phyloP scores from a whole-genome alignment of 2,888 invertebrate genomes.

The Leucozona laternaria region DNA sequence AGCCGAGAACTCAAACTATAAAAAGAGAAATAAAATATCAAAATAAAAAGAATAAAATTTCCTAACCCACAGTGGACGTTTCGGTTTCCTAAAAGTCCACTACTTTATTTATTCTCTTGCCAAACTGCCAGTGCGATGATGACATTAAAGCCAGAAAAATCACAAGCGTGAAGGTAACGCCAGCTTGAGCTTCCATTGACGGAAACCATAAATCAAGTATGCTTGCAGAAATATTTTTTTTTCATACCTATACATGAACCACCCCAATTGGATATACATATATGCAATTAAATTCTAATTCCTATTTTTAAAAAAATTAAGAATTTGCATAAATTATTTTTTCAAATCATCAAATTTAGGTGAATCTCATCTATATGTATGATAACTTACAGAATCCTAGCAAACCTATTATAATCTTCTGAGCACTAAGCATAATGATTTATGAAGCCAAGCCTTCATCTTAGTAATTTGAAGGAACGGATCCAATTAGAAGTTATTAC shows the following conservation, averaged over 20 bases:
- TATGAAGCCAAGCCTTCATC: slow-evolving; percentile 22
- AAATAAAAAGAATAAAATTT: neutral
- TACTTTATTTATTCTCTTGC: neutral
- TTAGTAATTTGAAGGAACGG: slow-evolving; percentile 1
- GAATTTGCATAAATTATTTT: slow-evolving; percentile 32
- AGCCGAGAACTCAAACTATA: neutral
- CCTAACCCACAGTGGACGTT: neutral
- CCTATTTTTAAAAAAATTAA: slow-evolving; percentile 15
- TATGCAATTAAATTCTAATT: slow-evolving; percentile 14
- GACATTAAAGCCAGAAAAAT: slow-evolving; percentile 37
- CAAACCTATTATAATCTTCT: neutral
- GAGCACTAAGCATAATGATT: neutral
- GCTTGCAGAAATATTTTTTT: slow-evolving; percentile 21
- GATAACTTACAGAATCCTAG: neutral
- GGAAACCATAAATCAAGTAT: slow-evolving; percentile 51
- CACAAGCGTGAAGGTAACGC: slow-evolving; percentile 66
- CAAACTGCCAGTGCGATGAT: slow-evolving; percentile 34
- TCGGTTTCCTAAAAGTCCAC: slow-evolving; percentile 13
- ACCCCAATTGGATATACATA: neutral
- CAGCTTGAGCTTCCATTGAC: slow-evolving; percentile 23
- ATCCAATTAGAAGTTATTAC: slow-evolving; percentile 54
- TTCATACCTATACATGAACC: neutral
- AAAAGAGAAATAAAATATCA: neutral
- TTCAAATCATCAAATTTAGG: neutral
- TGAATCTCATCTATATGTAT: neutral